Evolutionary conservation across 2,888 invertebrate species (phyloP).

Genomic region (Dexiosoma caninum): DNA sequence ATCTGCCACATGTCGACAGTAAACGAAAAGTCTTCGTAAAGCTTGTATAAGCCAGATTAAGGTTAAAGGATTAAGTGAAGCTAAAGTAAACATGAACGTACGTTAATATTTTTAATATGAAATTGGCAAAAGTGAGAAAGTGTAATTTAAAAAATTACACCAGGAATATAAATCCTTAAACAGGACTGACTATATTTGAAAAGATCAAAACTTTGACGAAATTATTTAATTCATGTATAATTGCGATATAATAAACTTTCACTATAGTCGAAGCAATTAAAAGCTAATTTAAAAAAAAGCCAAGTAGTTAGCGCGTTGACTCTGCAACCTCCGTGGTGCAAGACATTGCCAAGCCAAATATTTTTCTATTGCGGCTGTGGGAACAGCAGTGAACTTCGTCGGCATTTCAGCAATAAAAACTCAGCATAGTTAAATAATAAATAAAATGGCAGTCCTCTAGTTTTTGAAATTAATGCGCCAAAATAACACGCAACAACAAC

Average conservation of each 20-base stretch:
- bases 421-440: too few relatives aligned
- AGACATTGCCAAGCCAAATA: too few relatives aligned
- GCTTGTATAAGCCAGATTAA: constrained; percentile 38
- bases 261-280: not conserved
- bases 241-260: too few relatives aligned
- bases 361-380: too few relatives aligned
- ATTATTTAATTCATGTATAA: not conserved
- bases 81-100: constrained; percentile 56
- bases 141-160: not conserved
- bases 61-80: constrained; percentile 31
- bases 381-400: too few relatives aligned
- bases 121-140: not conserved
- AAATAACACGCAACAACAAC: too few relatives aligned
- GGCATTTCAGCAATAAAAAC: too few relatives aligned
- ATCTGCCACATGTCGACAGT: constrained; percentile 58
- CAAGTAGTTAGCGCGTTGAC: too few relatives aligned
- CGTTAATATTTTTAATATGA: constrained; percentile 16
- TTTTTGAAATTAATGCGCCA: too few relatives aligned
- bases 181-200: not conserved
- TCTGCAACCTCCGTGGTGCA: too few relatives aligned
- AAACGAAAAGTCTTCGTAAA: constrained; percentile 34
- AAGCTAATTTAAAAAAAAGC: too few relatives aligned
- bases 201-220: not conserved
- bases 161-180: not conserved
- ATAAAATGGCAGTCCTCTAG: too few relatives aligned